A percentile compares a stretch with the other conserved stretches of the same genome.
These are phyloP conservation scores for Zapornia atra DNA, from an alignment of 2,113 vertebrate genomes.

Conservation along the genomic window DNA sequence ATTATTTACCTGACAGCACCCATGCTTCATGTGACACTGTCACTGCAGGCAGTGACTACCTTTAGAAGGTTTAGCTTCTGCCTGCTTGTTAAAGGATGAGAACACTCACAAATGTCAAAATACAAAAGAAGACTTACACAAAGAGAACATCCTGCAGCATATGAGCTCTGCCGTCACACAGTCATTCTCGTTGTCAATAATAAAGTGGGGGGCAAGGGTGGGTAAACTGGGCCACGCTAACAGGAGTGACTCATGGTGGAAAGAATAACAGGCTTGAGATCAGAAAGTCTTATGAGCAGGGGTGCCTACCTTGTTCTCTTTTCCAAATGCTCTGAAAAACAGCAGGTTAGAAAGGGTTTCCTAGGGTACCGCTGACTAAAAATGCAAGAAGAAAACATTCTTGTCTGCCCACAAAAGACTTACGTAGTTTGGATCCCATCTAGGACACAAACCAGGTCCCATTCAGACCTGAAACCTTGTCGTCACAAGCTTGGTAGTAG, in stretches of 20 bases:
- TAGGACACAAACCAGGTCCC: fast-evolving
- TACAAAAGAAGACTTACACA: neutral
- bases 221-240: neutral
- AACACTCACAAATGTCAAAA: neutral
- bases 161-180: fast-evolving
- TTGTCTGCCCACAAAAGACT: neutral
- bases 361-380: neutral
- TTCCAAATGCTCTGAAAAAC: neutral
- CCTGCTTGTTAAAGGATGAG: neutral
- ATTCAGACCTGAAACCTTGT: neutral
- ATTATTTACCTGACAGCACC: neutral
- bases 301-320: neutral
- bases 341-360: neutral
- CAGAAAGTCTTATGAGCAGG: neutral
- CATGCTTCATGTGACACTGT: neutral
- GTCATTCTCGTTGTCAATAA: neutral
- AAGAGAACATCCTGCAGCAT: neutral
- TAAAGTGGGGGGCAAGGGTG: neutral
- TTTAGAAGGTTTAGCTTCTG: conserved; percentile 20
- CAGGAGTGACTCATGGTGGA: neutral
- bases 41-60: neutral
- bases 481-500: neutral
- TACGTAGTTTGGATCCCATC: neutral
- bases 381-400: neutral
- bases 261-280: conserved; percentile 15